Evolutionary conservation across 2,888 invertebrate genomes (phyloP), one percentile per base, ranked within the genome.

Genomic region (Ormyrus nitidulus): DNA sequence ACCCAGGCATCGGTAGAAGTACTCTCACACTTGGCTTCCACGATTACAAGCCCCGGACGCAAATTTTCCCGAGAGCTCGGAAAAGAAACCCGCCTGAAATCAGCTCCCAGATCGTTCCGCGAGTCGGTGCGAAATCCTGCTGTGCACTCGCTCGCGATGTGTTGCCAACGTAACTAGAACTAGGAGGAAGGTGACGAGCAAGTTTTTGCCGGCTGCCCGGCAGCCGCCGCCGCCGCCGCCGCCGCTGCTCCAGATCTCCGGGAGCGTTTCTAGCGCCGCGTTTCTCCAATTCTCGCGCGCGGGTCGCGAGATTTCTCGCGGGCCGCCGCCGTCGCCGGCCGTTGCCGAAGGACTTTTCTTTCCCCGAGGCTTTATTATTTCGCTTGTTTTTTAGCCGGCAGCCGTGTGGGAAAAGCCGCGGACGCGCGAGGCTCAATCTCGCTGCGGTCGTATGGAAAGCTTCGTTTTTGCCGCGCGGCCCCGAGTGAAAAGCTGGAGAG

Each of bases 181-280:
- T 82, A 74, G 78, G 74, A 77, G 71, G 77, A 74, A 81, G 81
- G 82, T 77, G 83, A 83, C 82, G 79, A 82, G 82, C 83, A 80
- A 83, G 81, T 84, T 84, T 84, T 84, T 84, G 72, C 62, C 54
- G 76, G 1, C 34, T 34, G 34, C 34, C 34, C 34, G 34, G 34
- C 34, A 3, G 34, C 34, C 34, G 34, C 34, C 34, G 34, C 34
- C 34, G 3, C 3, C 34, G 34, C 34, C 34, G 34, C 34, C 34
- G 56, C 53, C n/a, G 58, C 53, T 82, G 84, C 81, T 84, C 84
- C 77, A 83, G 80, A 83, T 84, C 81, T 71, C 72, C 53, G 8
- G 48, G 68, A 61, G 53, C 59, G 34, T 61, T 75, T 58, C 75
- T 61, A 66, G 66, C 68, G 68, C 75, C 61, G 34, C 34, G 76